Evolutionary conservation across 2,797 vertebrate genomes (phyloP).

Genomic region (Caiman crocodilus): DNA sequence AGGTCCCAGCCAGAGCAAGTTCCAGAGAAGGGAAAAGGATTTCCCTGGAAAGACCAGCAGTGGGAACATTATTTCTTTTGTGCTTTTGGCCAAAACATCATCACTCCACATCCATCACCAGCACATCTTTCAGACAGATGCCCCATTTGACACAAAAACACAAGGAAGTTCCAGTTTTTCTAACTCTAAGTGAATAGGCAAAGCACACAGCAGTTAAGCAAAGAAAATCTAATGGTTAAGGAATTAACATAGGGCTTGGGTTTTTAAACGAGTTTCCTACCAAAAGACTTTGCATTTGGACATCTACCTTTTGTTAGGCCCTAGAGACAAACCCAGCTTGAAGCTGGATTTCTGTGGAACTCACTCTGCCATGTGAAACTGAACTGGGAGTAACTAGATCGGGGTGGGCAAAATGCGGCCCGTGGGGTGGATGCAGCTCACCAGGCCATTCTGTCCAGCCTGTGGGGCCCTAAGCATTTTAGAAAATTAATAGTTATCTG

Average conservation of each 20-base stretch:
- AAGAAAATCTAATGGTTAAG: neutral
- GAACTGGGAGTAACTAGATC: too few relatives aligned
- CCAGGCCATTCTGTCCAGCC: too few relatives aligned
- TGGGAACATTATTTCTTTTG: fast-evolving
- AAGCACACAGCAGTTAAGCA: neutral
- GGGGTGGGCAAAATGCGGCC: too few relatives aligned
- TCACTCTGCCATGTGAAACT: too few relatives aligned
- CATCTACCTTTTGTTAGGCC: neutral
- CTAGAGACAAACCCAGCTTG: neutral
- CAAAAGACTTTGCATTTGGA: too few relatives aligned
- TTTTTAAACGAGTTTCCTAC: too few relatives aligned
- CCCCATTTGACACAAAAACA: neutral
- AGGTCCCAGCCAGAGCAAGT: neutral
- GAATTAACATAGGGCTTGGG: fast-evolving
- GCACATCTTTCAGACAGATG: fast-evolving
- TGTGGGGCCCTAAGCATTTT: too few relatives aligned
- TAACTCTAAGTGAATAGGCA: neutral
- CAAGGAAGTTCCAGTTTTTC: fast-evolving
- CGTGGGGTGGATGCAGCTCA: too few relatives aligned
- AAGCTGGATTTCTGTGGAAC: neutral
- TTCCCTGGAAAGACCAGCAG: neutral
- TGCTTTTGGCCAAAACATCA: neutral
- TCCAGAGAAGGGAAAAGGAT: neutral
- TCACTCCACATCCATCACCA: neutral
- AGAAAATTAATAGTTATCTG: too few relatives aligned